A percentile compares a stretch with the other conserved stretches of the same genome.
Evolutionary conservation across 2,113 vertebrate genomes (phyloP).

Genomic region (Tragelaphus imberbis): DNA sequence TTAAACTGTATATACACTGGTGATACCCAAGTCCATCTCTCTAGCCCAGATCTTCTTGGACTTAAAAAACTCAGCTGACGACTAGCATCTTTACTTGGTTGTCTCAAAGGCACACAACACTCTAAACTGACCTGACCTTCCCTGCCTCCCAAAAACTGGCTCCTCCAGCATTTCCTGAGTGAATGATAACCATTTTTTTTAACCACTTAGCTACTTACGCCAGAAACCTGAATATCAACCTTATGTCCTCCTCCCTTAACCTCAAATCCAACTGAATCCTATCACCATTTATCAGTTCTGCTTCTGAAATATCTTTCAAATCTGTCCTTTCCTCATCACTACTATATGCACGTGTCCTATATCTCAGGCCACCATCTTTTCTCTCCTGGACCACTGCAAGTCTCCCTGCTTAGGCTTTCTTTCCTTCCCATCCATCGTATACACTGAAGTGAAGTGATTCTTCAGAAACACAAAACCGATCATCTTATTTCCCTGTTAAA

Average conservation of each 20-base stretch:
- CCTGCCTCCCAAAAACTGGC: not conserved
- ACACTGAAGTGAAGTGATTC: not conserved
- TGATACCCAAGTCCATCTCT: not conserved
- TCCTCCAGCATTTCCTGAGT: not conserved
- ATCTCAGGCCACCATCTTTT: not conserved
- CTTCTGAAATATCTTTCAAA: conserved; percentile 1
- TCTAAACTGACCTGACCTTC: not conserved
- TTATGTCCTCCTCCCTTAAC: not conserved
- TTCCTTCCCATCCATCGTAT: not conserved
- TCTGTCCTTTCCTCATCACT: not conserved
- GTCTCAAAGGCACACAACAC: not conserved
- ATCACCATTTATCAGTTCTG: not conserved
- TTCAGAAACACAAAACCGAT: conserved; percentile 4
- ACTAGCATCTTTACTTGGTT: not conserved
- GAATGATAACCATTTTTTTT: not conserved
- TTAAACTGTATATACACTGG: not conserved
- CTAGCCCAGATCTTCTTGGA: not conserved
- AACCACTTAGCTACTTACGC: not conserved
- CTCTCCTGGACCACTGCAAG: not conserved
- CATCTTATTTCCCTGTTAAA: not conserved
- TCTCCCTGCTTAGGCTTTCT: not conserved
- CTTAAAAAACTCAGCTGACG: not conserved
- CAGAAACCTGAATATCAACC: not conserved
- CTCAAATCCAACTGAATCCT: not conserved
- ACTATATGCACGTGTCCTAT: not conserved